Percentiles rank a stretch among this genome's conserved stretches.
Evolutionary conservation across 1,140 invertebrate species (phyloP).

Genomic region (Micrasema longulum): DNA sequence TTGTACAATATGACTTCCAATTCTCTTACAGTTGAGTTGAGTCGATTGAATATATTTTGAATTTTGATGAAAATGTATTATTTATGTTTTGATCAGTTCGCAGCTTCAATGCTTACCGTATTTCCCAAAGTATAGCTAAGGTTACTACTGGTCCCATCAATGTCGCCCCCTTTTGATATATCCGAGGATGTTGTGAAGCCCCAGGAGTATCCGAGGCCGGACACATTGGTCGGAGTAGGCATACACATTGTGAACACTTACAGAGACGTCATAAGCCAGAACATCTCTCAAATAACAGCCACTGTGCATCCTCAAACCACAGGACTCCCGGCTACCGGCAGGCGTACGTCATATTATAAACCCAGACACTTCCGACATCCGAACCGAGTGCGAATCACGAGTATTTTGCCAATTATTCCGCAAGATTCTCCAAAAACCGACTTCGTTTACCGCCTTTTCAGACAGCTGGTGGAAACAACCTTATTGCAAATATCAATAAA

Average conservation of each 20-base stretch:
- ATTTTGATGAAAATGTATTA: too few species aligned
- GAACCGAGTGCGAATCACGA: conserved; percentile 24
- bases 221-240: conserved; percentile 67
- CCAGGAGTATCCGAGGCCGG: conserved; percentile 67
- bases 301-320: background rate
- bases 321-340: conserved; percentile 7
- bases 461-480: conserved; percentile 39
- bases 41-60: too few species aligned
- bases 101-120: conserved; percentile 58
- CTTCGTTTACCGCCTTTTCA: conserved; percentile 41
- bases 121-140: conserved; percentile 67
- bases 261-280: conserved; percentile 45
- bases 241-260: conserved; percentile 65
- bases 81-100: too few species aligned
- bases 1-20: too few species aligned
- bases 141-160: conserved; percentile 66
- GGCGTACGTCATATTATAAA: conserved; percentile 16
- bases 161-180: conserved; percentile 65
- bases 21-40: too few species aligned
- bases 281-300: conserved; percentile 35
- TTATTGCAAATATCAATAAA: conserved; percentile 38
- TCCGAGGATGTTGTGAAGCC: conserved; percentile 66
- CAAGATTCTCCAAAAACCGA: conserved; percentile 9
- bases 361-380: background rate
- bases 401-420: conserved; percentile 34